phyloP scores from a whole-genome alignment of 2,797 vertebrate genomes.

The Adrianichthys oophorus region DNA sequence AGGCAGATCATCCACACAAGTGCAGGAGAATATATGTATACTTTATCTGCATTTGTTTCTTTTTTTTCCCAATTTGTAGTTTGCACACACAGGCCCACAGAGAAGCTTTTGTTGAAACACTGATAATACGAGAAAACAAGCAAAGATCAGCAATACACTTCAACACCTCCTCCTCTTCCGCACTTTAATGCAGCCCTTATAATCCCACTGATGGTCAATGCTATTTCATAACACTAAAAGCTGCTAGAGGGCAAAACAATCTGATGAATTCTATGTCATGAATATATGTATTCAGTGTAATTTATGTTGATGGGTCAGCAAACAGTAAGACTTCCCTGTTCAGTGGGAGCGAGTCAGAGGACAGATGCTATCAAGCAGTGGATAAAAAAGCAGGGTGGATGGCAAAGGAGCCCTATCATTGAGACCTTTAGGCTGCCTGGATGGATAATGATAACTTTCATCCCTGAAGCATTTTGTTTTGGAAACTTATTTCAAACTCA shows the following conservation, averaged over 20 bases:
- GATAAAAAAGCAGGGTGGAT: neutral
- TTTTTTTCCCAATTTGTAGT: conserved; percentile 9
- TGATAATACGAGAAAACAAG: conserved; percentile 24
- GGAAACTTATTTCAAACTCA: conserved; percentile 1
- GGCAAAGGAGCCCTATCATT: neutral
- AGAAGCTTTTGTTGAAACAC: conserved; percentile 10
- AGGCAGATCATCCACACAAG: neutral
- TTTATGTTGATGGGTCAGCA: conserved; percentile 9
- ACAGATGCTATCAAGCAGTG: neutral
- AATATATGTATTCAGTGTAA: neutral
- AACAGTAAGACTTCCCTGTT: neutral
- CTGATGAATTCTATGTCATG: neutral
- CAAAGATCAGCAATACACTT: conserved; percentile 10
- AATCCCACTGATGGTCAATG: conserved; percentile 4
- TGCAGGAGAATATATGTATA: conserved; percentile 10
- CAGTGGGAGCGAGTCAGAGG: conserved; percentile 1
- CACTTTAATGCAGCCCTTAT: neutral
- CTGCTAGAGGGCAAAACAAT: conserved; percentile 6
- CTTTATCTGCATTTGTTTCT: neutral
- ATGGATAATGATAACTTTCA: conserved; percentile 5
- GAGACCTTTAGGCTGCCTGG: conserved; percentile 1
- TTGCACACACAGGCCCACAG: conserved; percentile 8
- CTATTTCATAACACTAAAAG: conserved; percentile 5
- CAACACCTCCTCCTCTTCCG: conserved; percentile 1
- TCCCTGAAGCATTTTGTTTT: conserved; percentile 15